phyloP scores from a whole-genome alignment of 2,797 vertebrate genomes.

The Okamejei kenojei region DNA sequence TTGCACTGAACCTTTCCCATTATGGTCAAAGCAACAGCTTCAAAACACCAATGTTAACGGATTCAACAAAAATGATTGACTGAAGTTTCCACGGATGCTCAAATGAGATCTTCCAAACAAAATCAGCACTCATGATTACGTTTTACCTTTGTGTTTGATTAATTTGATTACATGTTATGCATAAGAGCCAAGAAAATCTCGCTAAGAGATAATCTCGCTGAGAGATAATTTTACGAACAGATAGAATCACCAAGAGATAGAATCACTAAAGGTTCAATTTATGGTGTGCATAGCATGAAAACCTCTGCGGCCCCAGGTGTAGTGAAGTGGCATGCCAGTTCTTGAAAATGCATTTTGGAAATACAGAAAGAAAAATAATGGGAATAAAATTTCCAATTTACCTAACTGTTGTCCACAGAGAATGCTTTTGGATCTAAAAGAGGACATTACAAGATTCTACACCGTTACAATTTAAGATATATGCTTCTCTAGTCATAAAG shows the following conservation, averaged over 20 bases:
- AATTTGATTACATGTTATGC: neutral
- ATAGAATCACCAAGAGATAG: neutral
- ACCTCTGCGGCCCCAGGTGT: neutral
- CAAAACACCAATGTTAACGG: slow-evolving; percentile 2
- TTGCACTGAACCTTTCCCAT: neutral
- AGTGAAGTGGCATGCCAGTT: neutral
- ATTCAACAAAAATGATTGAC: neutral
- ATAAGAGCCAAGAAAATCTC: neutral
- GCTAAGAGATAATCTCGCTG: neutral
- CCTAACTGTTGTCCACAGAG: neutral
- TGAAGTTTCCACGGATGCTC: neutral
- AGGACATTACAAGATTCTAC: neutral
- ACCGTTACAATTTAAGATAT: neutral
- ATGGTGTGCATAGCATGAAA: neutral
- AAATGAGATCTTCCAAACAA: neutral
- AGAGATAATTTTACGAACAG: neutral
- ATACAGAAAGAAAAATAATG: neutral
- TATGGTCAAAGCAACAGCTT: neutral
- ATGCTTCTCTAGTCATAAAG: neutral
- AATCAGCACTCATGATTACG: neutral
- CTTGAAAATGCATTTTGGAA: neutral
- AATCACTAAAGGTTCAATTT: neutral
- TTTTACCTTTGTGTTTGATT: neutral
- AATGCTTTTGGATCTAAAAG: neutral
- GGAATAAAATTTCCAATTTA: neutral